Evolutionary conservation across 2,888 invertebrate species (phyloP).

Genomic region (Oxycera nigricornis): DNA sequence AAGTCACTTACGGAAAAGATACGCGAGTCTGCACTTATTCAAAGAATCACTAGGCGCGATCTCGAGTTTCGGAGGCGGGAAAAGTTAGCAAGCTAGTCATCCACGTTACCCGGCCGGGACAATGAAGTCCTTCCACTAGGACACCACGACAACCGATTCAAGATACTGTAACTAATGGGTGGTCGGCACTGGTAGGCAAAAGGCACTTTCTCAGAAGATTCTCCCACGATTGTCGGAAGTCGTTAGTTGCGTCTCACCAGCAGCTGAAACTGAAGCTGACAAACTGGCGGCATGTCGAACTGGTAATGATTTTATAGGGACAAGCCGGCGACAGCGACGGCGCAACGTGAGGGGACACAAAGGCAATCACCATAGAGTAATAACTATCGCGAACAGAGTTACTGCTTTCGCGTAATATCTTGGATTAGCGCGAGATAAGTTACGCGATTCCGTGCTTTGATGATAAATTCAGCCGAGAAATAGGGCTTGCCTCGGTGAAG

Average conservation of each 20-base stretch:
- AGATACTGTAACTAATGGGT: no score
- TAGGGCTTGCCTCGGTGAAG: no score
- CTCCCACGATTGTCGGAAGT: constrained; percentile 14
- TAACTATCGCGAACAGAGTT: constrained; percentile 7
- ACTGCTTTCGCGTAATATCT: no score
- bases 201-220: background rate
- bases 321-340: constrained; percentile 29
- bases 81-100: no score
- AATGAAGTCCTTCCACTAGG: background rate
- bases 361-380: background rate
- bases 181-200: no score
- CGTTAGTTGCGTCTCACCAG: constrained; percentile 10
- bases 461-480: no score
- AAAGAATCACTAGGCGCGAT: no score
- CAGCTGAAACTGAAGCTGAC: constrained; percentile 30
- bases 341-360: background rate
- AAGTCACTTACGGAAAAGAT: no score
- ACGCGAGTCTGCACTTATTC: no score
- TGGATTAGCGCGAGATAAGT: no score
- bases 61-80: no score
- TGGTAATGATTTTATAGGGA: constrained; percentile 39
- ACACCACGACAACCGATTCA: background rate
- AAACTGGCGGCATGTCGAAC: constrained; percentile 35
- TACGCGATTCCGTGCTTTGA: no score
- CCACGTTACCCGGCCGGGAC: background rate